Percentiles rank a stretch among this genome's conserved stretches.
Conservation (phyloP, 1,140 invertebrate genomes). For the Batillaria attramentaria region DNA sequence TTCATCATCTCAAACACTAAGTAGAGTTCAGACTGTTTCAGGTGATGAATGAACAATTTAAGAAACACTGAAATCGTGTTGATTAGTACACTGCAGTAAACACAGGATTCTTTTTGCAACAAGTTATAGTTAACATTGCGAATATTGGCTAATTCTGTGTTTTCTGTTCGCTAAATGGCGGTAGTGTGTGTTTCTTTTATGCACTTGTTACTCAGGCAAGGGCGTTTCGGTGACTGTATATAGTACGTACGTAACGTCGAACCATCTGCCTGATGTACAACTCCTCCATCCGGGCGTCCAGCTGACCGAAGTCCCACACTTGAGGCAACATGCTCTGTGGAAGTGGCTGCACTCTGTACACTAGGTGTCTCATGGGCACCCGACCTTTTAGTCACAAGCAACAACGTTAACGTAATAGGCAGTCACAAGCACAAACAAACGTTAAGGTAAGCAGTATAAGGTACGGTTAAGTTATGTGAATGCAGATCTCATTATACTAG, state of each 20-base stretch:
- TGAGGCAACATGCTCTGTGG: conserved; percentile 64
- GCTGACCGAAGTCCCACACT: conserved; percentile 68
- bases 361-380: conserved; percentile 64
- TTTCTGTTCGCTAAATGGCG: neutral
- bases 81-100: neutral
- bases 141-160: neutral
- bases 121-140: neutral
- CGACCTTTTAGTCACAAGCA: conserved; percentile 42
- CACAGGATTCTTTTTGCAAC: neutral
- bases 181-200: neutral
- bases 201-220: no score
- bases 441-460: no score
- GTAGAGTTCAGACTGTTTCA: no score
- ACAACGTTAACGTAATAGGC: no score
- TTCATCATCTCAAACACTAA: no score
- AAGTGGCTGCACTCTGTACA: conserved; percentile 64
- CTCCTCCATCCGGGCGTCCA: conserved; percentile 55
- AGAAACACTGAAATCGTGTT: no score
- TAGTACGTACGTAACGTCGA: conserved; percentile 49
- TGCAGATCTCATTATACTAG: no score
- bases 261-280: conserved; percentile 66
- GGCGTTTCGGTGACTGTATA: no score
- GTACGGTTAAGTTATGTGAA: no score
- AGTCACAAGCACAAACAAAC: no score
- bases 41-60: no score